Evolutionary conservation across 2,113 vertebrate genomes (phyloP), one percentile per base, ranked within the genome.

Genomic region (Pogonocichla stellata): DNA sequence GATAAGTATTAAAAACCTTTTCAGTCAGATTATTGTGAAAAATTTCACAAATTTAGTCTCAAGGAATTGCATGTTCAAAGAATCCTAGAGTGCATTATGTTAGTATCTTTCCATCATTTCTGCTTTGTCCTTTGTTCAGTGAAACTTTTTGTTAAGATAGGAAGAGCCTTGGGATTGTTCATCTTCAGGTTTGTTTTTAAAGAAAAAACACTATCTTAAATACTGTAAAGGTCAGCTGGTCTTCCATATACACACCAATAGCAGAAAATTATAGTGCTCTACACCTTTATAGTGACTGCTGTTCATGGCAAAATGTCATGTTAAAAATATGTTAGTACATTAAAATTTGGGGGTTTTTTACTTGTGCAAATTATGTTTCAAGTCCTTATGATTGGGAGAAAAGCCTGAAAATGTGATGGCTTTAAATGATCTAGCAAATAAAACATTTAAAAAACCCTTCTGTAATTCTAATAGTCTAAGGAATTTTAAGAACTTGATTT

Each of bases 21-120:
- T 94, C 58, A 85, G 14, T 79, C 79, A 78, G 86, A 92, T 84
- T 83, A 42, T 77, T 72, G 91, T 67, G 72, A 69, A 96, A 97
- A 96, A 89, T 81, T 90, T 94, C 81, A 78, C 64, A 45, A 78
- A 87, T 16, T 45, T 57, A 62, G 14, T 20, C 26, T 77, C n/a
- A 31, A 75, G 91, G 38, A 91, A 51, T n/a, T 95, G 56, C 84
- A 90, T n/a, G 51, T 66, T 93, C 42, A 90, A 86, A 95, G 42
- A 95, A 69, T 5, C 60, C 20, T 47, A 66, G 26, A 62, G 12
- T 53, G 26, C 47, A 18, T 51, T 50, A 53, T 34, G 19, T 61
- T 71, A 69, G 31, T 83, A 69, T 85, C 38, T 80, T 85, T 69
- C 33, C 57, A 33, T 71, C 40, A 56, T 57, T 65, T 95, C 79